Conservation (phyloP, 2,888 invertebrate species). For the Neoaliturus tenellus region DNA sequence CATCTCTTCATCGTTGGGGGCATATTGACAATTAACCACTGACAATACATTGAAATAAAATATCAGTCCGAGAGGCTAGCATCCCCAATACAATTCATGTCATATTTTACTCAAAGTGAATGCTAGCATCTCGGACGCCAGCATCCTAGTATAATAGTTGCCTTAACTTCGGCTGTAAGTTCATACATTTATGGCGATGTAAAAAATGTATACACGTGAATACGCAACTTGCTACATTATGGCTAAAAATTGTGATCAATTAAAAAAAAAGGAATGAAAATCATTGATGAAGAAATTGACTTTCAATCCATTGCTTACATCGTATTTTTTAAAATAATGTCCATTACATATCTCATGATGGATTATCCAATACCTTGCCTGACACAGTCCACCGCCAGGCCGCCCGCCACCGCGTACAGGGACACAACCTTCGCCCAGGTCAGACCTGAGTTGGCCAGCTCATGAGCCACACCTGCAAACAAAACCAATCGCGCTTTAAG, state of each 20-base stretch:
- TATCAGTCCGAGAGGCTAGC: constrained; percentile 14
- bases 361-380: constrained; percentile 77
- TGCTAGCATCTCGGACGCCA: constrained; percentile 14
- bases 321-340: too few species aligned
- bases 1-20: background rate
- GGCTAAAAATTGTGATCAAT: too few species aligned
- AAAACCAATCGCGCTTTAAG: background rate
- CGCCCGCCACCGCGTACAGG: constrained; percentile 88
- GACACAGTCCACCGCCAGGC: constrained; percentile 88
- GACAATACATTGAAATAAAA: background rate
- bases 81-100: background rate
- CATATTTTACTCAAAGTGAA: constrained; percentile 4
- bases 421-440: constrained; percentile 89
- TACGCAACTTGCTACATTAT: too few species aligned
- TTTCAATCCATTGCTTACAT: too few species aligned
- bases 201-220: too few species aligned
- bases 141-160: too few species aligned
- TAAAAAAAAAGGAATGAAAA: too few species aligned
- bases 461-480: constrained; percentile 73
- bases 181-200: too few species aligned
- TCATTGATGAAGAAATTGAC: too few species aligned
- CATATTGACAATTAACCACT: background rate
- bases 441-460: constrained; percentile 75
- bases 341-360: too few species aligned
- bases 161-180: too few species aligned